Conservation (phyloP, 2,888 invertebrate species). For the Apamea sordens region DNA sequence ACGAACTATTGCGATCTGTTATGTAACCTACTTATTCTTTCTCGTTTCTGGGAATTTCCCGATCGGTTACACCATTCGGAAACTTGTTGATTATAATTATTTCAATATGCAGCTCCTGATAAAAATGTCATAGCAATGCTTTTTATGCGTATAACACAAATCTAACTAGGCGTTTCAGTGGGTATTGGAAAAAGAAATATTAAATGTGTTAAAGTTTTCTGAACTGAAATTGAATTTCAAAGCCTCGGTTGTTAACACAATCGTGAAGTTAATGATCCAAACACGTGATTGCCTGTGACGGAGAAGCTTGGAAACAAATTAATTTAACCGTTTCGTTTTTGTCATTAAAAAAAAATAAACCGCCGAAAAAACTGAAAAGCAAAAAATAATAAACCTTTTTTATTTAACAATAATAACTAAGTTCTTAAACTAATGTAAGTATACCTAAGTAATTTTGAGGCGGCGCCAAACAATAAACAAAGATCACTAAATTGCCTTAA, state of each 20-base stretch:
- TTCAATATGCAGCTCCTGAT: slow-evolving; percentile 13
- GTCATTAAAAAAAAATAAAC: too few relatives aligned
- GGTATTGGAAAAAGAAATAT: not conserved
- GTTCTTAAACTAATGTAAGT: too few relatives aligned
- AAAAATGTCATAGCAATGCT: slow-evolving; percentile 28
- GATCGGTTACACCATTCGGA: too few relatives aligned
- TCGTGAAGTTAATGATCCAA: not conserved
- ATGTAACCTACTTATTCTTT: not conserved
- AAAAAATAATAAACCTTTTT: too few relatives aligned
- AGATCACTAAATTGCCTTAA: too few relatives aligned
- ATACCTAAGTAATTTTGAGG: too few relatives aligned
- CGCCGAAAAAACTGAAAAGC: too few relatives aligned
- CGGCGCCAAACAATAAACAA: too few relatives aligned
- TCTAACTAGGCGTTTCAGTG: not conserved
- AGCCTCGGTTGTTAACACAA: not conserved
- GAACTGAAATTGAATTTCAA: not conserved
- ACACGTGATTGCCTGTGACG: not conserved
- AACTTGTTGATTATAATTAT: not conserved
- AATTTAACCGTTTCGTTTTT: not conserved
- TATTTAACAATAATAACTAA: too few relatives aligned
- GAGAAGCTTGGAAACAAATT: not conserved
- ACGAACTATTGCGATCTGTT: not conserved
- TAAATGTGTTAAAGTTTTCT: not conserved
- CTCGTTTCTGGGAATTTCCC: not conserved
- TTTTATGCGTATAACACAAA: not conserved